Percentiles rank a stretch among this genome's conserved stretches.
Conservation (phyloP, 2,797 vertebrate genomes). For the Arrhamphus sclerolepis region DNA sequence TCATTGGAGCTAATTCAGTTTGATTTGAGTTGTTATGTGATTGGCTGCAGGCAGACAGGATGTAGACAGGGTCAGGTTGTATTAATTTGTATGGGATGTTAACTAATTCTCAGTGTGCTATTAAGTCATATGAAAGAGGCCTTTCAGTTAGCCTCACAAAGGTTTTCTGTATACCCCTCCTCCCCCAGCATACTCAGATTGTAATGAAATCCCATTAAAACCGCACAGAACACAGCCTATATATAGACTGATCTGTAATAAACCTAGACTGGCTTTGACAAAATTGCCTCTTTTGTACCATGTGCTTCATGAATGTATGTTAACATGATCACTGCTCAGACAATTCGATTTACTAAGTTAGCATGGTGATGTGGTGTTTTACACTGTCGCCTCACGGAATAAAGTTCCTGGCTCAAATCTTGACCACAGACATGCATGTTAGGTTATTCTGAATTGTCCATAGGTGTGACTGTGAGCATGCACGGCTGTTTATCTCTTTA, state of each 20-base stretch:
- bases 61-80: conserved; percentile 60
- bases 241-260: conserved; percentile 34
- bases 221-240: conserved; percentile 27
- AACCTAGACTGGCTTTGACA: conserved; percentile 19
- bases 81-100: conserved; percentile 66
- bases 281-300: conserved; percentile 10
- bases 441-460: too few species aligned
- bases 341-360: conserved; percentile 5
- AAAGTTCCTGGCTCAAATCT: too few species aligned
- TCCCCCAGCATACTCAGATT: conserved; percentile 49
- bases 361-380: too few species aligned
- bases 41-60: conserved; percentile 44
- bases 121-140: conserved; percentile 70
- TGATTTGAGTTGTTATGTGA: conserved; percentile 25
- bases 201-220: conserved; percentile 65
- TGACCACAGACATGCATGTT: too few species aligned
- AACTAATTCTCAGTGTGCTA: conserved; percentile 66
- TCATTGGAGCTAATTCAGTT: conserved; percentile 1
- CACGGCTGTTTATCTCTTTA: too few species aligned
- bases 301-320: conserved; percentile 17
- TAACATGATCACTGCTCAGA: conserved; percentile 8
- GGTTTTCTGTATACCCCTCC: conserved; percentile 56
- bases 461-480: too few species aligned
- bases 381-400: too few species aligned
- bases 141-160: conserved; percentile 73